phyloP scores from a whole-genome alignment of 2,797 vertebrate species.

The Sebastes oblongus region DNA sequence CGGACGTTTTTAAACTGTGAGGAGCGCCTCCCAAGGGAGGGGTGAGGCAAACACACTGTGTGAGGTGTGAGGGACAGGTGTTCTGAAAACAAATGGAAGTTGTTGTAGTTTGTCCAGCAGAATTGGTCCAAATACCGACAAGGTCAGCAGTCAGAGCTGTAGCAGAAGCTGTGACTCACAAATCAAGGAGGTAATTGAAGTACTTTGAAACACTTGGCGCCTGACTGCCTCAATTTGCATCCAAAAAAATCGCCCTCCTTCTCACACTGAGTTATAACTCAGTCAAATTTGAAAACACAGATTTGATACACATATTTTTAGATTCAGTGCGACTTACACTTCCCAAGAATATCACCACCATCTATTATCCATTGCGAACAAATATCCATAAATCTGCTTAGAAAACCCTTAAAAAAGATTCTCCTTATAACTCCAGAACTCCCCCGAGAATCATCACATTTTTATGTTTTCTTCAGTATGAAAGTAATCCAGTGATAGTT shows the following conservation, averaged over 20 bases:
- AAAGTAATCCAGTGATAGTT: not conserved
- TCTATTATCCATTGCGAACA: not conserved
- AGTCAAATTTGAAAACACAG: not conserved
- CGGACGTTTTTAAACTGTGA: not conserved
- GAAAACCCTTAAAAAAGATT: not conserved
- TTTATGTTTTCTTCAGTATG: not conserved
- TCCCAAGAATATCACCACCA: not conserved
- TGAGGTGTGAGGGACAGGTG: not conserved
- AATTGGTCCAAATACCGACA: not conserved
- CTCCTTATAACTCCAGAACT: not conserved
- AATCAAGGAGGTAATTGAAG: not conserved
- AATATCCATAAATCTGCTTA: not conserved
- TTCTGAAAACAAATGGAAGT: not conserved
- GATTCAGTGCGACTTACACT: not conserved
- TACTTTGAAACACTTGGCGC: not conserved
- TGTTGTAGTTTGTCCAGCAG: not conserved
- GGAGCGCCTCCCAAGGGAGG: not conserved
- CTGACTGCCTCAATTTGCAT: constrained; percentile 20
- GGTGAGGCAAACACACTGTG: not conserved
- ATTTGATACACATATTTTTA: not conserved
- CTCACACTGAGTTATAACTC: not conserved
- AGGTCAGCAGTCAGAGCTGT: not conserved
- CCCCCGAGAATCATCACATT: not conserved
- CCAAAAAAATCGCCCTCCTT: not conserved
- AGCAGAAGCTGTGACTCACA: not conserved